Conservation (phyloP, 2,113 vertebrate species). For the Pelusios castaneus region DNA sequence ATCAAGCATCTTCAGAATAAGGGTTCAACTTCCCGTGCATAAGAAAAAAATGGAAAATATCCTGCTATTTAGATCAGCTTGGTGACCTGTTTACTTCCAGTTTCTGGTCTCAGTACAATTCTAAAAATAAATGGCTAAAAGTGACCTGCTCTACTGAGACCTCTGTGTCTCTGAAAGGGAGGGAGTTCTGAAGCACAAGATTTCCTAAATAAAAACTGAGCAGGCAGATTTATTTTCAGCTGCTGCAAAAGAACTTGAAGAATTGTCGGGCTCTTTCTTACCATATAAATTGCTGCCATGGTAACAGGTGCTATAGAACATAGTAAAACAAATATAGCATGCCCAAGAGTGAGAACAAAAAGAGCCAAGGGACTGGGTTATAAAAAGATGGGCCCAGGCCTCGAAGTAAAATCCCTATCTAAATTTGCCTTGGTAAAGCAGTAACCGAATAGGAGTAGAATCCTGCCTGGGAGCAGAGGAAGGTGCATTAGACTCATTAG, state of each 20-base stretch:
- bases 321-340: constrained; percentile 42
- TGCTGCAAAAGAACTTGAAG: constrained; percentile 22
- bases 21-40: constrained; percentile 21
- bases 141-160: constrained; percentile 63
- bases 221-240: constrained; percentile 59
- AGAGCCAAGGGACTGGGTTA: constrained; percentile 22
- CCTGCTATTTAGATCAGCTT: constrained; percentile 74
- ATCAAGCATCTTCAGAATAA: constrained; percentile 67
- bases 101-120: constrained; percentile 75
- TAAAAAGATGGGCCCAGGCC: background rate
- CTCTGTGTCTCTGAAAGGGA: constrained; percentile 70
- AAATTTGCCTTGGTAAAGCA: constrained; percentile 26
- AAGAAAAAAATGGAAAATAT: background rate
- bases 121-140: constrained; percentile 84
- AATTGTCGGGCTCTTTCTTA: constrained; percentile 48
- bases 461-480: constrained; percentile 21
- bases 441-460: constrained; percentile 46
- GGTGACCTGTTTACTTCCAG: constrained; percentile 80
- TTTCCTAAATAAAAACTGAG: constrained; percentile 33
- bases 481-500: constrained; percentile 32
- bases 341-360: constrained; percentile 27
- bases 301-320: constrained; percentile 36
- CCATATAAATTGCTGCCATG: constrained; percentile 38
- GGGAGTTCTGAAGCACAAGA: constrained; percentile 42
- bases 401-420: constrained; percentile 41